Evolutionary conservation across 1,140 invertebrate species (phyloP), one percentile per base, ranked within the genome.

Genomic region (Saccostrea glomerata): DNA sequence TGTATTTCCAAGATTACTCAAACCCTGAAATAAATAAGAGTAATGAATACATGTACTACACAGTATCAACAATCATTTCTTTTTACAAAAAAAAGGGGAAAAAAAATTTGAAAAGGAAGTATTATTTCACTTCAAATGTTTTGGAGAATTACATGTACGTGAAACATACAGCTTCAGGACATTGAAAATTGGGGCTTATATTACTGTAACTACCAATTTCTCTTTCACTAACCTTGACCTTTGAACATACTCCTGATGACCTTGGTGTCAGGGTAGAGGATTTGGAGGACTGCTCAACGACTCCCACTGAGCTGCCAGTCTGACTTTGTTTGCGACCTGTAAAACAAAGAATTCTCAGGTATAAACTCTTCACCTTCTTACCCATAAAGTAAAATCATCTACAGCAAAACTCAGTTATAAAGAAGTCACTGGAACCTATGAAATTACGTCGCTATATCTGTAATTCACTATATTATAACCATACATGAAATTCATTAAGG

Each of bases 1-100:
- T 1, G 98, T 99, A 94, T 99, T 99, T 87, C 98, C 98, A 94
- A 99, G 95, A 96, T 99, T 99, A 90, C 91, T 94, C 30, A 95
- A 89, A 54, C 94, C 94, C 93, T 94, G 87, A 85, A 91, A 90
- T n/a, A 88, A 73, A 30, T 5, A 82, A 86, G 36, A 63, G 54
- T 13, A 9, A 23, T 58, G 1, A 58, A 58, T 17, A 58, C 56
- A 58, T 58, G 17, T 11, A 60, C 7, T 17, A 60, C 30, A 36
- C 30, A 36, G 30, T 36, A 36, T 1, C 30, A 60, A 58, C 1
- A 15, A 17, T 60, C 2, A 60, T 60, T 47, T 47, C 47, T 47
- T 47, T 47, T 47, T 47, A 47, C 47, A 47, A 6, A 47, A 47
- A 47, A 47, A 47, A 47, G n/a, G n/a, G n/a, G n/a, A 47, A 7